These are phyloP conservation scores for Parotocinclus haroldoi DNA, from an alignment of 2,797 vertebrate species.

Conservation along the genomic window DNA sequence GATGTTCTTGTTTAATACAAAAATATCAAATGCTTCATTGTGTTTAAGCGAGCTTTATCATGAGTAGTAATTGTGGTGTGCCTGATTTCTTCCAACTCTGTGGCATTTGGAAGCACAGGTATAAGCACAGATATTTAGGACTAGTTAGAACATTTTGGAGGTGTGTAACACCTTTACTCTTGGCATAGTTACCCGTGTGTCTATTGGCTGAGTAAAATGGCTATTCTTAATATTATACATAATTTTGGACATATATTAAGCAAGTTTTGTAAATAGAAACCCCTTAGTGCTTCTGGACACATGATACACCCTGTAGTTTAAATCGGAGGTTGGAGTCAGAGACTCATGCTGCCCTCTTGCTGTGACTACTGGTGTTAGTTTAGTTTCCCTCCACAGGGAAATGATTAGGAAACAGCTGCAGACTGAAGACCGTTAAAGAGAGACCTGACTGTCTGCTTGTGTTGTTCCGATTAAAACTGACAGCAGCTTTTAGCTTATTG, in stretches of 20 bases:
- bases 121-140: too few species aligned
- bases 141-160: too few species aligned
- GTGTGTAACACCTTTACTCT: too few species aligned
- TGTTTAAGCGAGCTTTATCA: too few species aligned
- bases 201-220: neutral
- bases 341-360: slow-evolving; percentile 42
- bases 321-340: neutral
- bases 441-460: slow-evolving; percentile 14
- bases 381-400: slow-evolving; percentile 25
- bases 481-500: slow-evolving; percentile 15
- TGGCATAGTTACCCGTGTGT: too few species aligned
- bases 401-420: slow-evolving; percentile 38
- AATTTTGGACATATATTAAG: neutral
- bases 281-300: neutral
- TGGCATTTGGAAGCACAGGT: too few species aligned
- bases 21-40: too few species aligned
- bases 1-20: too few species aligned
- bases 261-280: neutral
- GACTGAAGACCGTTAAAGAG: slow-evolving; percentile 28
- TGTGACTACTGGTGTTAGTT: slow-evolving; percentile 33
- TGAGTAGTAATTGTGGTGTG: too few species aligned
- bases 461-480: slow-evolving; percentile 17
- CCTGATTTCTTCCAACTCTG: too few species aligned
- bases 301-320: neutral
- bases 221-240: too few species aligned